Conservation (phyloP, 64 coral and sea anemone species). For the Stylophora pistillata region DNA sequence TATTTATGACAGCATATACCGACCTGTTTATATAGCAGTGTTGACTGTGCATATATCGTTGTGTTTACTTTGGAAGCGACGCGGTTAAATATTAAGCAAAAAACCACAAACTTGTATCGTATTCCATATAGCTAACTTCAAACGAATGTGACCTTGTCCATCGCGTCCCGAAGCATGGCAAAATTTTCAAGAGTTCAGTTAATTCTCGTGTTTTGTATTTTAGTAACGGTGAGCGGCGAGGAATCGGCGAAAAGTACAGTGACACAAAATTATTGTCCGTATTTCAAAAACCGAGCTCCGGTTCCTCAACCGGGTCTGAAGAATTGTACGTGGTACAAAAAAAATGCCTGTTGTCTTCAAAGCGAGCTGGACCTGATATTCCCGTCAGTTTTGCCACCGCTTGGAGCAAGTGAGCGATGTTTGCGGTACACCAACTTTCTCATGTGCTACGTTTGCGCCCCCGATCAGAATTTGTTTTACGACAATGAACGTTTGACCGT, state of each 20-base stretch:
- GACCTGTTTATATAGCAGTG: neutral
- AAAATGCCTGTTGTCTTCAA: slow-evolving; percentile 82
- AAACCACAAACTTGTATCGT: neutral
- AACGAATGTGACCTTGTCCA: neutral
- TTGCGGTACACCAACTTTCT: slow-evolving; percentile 65
- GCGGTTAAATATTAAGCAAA: slow-evolving; percentile 24
- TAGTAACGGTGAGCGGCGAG: neutral
- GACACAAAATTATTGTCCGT: slow-evolving; percentile 83
- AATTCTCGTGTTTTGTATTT: neutral
- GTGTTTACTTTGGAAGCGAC: neutral
- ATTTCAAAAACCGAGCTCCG: slow-evolving; percentile 94
- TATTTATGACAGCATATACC: neutral
- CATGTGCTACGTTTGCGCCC: slow-evolving; percentile 89
- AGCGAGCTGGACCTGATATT: slow-evolving; percentile 85
- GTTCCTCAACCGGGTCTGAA: slow-evolving; percentile 78
- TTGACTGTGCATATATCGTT: neutral
- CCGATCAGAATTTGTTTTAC: slow-evolving; percentile 88
- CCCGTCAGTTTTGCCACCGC: slow-evolving; percentile 56
- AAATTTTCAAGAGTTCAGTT: neutral
- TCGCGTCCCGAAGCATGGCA: neutral
- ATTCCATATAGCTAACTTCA: neutral
- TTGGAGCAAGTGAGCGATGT: slow-evolving; percentile 70
- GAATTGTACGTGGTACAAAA: slow-evolving; percentile 95
- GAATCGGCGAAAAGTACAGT: neutral
- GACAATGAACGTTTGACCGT: slow-evolving; percentile 79